Evolutionary conservation across 2,797 vertebrate genomes (phyloP), one percentile per base, ranked within the genome.

Genomic region (Helostoma temminkii): DNA sequence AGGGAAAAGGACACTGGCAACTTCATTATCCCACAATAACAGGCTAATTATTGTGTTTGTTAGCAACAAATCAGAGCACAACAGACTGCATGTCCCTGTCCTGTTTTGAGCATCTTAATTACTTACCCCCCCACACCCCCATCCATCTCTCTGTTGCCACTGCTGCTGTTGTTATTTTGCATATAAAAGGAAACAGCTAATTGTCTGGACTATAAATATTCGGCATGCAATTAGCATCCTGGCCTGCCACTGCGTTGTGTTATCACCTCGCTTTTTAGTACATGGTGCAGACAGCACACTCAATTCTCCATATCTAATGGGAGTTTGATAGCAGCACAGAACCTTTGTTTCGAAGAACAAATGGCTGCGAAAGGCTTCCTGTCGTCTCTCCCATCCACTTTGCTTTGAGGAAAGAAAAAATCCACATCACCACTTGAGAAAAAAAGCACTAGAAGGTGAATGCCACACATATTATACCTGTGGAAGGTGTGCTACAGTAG

Each of bases 201-300:
- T 99, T 99, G 97, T 98, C 96, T 98, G 95, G 96, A 96, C 96
- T 97, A 97, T 98, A 98, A 99, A 98, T 98, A 98, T 98, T 97
- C 96, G 95, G 95, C 95, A 95, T 96, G 96, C 96, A 99, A 98
- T 98, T 98, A 98, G 96, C 89, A 62, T 88, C 86, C 93, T 93
- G 94, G 93, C 93, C 92, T 91, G 92, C 86, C 92, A 93, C 91
- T 92, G 88, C 91, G 79, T 75, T 86, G 90, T 85, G 92, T 95
- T 94, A 94, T 95, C 94, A 93, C 92, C 92, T 92, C 91, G 73
- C 89, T 79, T 88, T 93, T 93, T 92, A 89, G 90, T 92, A 82
- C 81, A 52, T 64, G 60, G 85, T 81, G 89, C 88, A 87, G 86
- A 89, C 83, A 80, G 82, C 91, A 86, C 89, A 83, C 91, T 93